Percentiles rank a stretch among this genome's conserved stretches.
phyloP scores from a whole-genome alignment of 1,140 invertebrate genomes.

The Zeugodacus cucurbitae region DNA sequence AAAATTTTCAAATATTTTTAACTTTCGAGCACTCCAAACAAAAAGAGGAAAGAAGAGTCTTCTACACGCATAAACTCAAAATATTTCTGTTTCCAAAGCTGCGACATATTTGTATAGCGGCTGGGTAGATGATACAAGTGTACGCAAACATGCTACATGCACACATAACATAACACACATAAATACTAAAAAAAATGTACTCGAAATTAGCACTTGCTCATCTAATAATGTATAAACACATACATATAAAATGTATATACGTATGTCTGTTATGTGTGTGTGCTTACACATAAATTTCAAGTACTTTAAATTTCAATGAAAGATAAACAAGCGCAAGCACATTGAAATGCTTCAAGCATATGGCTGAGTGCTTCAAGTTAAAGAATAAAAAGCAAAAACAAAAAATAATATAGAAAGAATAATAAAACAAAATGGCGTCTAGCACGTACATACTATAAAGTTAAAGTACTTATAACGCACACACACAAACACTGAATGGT shows the following conservation, averaged over 20 bases:
- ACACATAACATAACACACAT: neutral
- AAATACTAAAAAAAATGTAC: neutral
- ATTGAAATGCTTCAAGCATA: neutral
- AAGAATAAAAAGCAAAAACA: neutral
- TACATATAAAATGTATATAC: neutral
- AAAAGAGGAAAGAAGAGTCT: too few species aligned
- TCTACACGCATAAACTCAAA: too few species aligned
- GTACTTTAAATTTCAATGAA: slow-evolving; percentile 33
- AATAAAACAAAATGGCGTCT: neutral
- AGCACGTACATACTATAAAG: neutral
- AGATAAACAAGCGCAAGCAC: slow-evolving; percentile 8
- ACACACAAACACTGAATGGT: neutral
- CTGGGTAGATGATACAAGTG: too few species aligned
- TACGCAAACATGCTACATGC: neutral
- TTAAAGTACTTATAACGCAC: slow-evolving; percentile 13
- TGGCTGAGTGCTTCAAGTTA: neutral
- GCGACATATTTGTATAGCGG: too few species aligned
- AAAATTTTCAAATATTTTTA: too few species aligned
- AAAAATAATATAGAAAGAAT: neutral
- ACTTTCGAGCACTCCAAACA: too few species aligned
- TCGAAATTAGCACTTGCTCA: neutral
- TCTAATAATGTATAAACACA: neutral
- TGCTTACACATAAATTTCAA: slow-evolving; percentile 9
- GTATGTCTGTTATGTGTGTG: neutral
- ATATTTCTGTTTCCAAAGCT: too few species aligned